Base-by-base conservation (phyloP, 2,113 vertebrate genomes). In the Crypturellus undulatus region DNA sequence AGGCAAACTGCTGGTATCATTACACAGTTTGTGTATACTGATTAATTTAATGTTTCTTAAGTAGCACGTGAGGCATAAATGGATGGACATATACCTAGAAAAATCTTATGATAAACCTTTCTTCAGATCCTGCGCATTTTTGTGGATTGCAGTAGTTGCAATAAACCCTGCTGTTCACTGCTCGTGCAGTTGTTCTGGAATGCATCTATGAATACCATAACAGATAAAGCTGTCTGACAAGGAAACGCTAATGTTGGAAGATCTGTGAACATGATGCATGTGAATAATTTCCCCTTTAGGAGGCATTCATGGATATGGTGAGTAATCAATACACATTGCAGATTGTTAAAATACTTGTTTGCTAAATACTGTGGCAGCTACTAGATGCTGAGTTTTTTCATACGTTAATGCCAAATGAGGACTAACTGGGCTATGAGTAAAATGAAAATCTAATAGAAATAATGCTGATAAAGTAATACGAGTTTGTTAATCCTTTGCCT, bases 231-330 rank as follows among this genome's bases (percentile, higher is more conserved):
- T 93, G 87, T 81, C 92, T 97, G 95, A 97, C 91, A 87, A 97
- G 96, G 87, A 97, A 97, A 97, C 49, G 97, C 98, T 98, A 96
- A 98, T 96, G 98, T 96, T 93, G 97, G 97, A 97, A 98, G 96
- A 97, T 96, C 98, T 95, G 98, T 97, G 96, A 98, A 98, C 97
- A 99, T 99, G 99, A 99, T 99, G 98, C 99, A 99, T 72, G 98
- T 99, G 96, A 98, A 99, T 97, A 98, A 98, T 96, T 99, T 98
- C 90, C 99, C 99, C 78, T 98, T 99, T 95, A 98, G 99, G 97
- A 99, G 99, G 94, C 99, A 99, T 98, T 99, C 99, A 81, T 99
- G 99, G 99, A 99, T 99, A 98, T 99, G 99, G 99, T 99, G 98
- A 99, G 99, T 98, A 98, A 97, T 93, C 94, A 84, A 95, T 97